Percentiles rank a stretch among this genome's conserved stretches.
phyloP scores from a whole-genome alignment of 2,113 vertebrate species.

The Perognathus longimembris region DNA sequence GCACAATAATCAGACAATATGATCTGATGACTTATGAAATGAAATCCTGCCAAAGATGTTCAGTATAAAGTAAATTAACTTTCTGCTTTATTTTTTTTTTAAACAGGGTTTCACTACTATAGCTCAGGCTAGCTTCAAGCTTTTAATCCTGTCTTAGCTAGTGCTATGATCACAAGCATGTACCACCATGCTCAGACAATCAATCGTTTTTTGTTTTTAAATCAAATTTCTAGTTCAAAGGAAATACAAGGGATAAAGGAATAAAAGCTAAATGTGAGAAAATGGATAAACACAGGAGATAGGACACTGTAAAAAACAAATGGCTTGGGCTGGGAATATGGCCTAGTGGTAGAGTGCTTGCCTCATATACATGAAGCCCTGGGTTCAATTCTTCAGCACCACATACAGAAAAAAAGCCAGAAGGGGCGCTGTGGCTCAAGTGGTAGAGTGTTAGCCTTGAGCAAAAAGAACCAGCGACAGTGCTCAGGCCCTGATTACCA shows the following conservation, averaged over 20 bases:
- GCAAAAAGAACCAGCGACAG: too few species aligned
- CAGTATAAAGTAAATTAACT: neutral
- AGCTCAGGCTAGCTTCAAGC: neutral
- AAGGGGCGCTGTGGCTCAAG: too few species aligned
- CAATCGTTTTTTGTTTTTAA: neutral
- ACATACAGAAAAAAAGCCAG: too few species aligned
- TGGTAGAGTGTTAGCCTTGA: too few species aligned
- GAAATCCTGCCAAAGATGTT: neutral
- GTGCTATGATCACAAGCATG: neutral
- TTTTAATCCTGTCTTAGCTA: neutral
- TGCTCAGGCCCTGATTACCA: too few species aligned
- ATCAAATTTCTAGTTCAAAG: slow-evolving; percentile 12
- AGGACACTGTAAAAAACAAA: neutral
- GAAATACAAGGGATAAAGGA: slow-evolving; percentile 17
- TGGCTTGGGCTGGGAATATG: too few species aligned
- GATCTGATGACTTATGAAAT: neutral
- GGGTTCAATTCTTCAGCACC: too few species aligned
- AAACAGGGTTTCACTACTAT: neutral
- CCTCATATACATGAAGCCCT: too few species aligned
- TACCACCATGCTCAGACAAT: neutral
- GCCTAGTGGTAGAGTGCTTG: too few species aligned
- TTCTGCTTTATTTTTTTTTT: neutral
- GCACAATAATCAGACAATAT: neutral
- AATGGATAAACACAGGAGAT: neutral
- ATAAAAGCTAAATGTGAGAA: slow-evolving; percentile 42